These are phyloP conservation scores for Pithys albifrons DNA, from an alignment of 2,113 vertebrate species.

Conservation along the genomic window DNA sequence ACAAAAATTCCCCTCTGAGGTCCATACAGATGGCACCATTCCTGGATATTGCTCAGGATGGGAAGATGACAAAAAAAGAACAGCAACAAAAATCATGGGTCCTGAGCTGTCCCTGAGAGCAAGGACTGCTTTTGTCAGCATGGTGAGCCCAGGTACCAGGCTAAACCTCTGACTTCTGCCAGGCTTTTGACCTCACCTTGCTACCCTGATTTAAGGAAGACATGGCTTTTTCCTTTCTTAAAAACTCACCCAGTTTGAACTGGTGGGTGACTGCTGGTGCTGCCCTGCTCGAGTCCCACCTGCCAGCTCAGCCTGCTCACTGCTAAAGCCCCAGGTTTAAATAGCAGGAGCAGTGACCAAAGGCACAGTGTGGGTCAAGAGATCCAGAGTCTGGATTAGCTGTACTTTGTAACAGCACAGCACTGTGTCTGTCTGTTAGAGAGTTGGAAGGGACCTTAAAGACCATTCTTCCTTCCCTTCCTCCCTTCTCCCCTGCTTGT, in stretches of 20 bases:
- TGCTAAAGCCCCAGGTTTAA: neutral
- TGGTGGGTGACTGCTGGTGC: neutral
- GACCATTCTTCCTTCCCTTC: neutral
- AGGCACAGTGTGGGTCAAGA: neutral
- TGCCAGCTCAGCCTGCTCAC: neutral
- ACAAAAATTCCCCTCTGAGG: neutral
- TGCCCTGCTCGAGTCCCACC: accelerated
- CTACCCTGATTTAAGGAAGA: neutral
- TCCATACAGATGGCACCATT: neutral
- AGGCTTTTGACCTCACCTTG: neutral
- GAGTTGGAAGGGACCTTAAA: neutral
- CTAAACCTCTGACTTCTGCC: neutral
- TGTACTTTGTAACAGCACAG: neutral
- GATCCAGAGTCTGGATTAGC: neutral
- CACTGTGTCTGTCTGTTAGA: neutral
- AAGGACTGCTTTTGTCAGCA: neutral
- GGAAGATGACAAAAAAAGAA: neutral
- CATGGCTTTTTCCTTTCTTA: neutral
- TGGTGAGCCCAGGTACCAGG: neutral
- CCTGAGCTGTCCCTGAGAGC: neutral
- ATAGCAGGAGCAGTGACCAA: neutral
- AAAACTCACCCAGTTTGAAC: neutral
- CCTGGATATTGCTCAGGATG: neutral
- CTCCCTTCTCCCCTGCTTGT: neutral
- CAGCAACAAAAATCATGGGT: neutral